Evolutionary conservation across 2,113 vertebrate genomes (phyloP), one percentile per base, ranked within the genome.

Genomic region (Bufo bufo): DNA sequence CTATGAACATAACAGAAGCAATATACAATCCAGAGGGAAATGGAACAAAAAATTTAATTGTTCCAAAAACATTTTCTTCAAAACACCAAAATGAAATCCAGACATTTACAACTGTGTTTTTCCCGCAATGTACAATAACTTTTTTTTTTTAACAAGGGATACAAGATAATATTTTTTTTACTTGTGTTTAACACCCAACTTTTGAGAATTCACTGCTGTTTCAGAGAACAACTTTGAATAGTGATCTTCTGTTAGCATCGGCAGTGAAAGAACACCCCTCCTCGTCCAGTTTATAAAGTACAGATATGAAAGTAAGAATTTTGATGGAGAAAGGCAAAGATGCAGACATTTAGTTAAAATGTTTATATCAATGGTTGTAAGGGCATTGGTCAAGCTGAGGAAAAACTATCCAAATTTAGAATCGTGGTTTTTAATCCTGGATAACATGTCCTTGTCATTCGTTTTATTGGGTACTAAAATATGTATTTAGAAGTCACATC

Each of bases 1-100:
- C 95, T 95, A 96, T 95, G 95, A 98, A 98, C 97, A 97, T 94
- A 97, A 97, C 96, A 95, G 96, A 97, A 97, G 97, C 94, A 94
- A 97, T 98, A 97, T 97, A 99, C 97, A 99, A 95, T 95, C 95
- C 93, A 95, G 95, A 96, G 95, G 94, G 95, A 65, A 61, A 61
- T 63, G 93, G 96, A 96, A 96, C 96, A 94, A 95, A 95, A 75
- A 96, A 95, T 96, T 94, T 96, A 96, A 95, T 97, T 96, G 97
- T 95, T 93, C 94, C 91, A 91, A 89, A 96, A 95, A 54, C 49
- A 61, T 96, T 72, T 87, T 87, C 45, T 11, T 77, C 96, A 93
- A 95, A 96, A 97, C 96, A 93, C 93, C 93, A 92, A 94, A 85
- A 94, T 95, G 93, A 95, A 96, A 96, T 94, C 95, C 95, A 95